Conservation (phyloP, 2,888 invertebrate species). For the Alloplasta piceator region DNA sequence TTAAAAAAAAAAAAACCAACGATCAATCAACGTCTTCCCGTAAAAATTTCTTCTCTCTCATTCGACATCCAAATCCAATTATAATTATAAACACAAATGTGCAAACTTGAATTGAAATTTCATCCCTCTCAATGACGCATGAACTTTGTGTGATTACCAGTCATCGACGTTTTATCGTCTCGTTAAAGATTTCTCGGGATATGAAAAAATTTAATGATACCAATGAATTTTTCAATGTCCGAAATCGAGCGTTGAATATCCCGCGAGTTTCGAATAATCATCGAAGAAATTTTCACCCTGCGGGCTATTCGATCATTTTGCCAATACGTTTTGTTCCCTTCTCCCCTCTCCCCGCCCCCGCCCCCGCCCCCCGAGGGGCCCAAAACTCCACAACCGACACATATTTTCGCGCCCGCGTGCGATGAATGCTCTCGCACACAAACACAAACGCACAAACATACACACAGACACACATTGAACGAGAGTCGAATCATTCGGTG, state of each 20-base stretch:
- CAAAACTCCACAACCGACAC: background rate
- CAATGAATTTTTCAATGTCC: no score
- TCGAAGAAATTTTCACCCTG: slow-evolving; percentile 53
- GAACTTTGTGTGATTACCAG: no score
- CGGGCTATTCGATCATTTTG: slow-evolving; percentile 52
- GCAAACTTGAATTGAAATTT: no score
- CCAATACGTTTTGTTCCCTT: slow-evolving; percentile 8
- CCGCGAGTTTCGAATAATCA: slow-evolving; percentile 37
- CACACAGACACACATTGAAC: slow-evolving; percentile 27
- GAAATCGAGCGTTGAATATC: slow-evolving; percentile 9
- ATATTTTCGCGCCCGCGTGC: slow-evolving; percentile 9
- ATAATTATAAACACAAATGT: no score
- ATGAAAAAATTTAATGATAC: no score
- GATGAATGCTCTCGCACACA: slow-evolving; percentile 40
- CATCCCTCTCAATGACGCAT: no score
- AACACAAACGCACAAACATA: slow-evolving; percentile 52
- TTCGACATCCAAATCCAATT: no score
- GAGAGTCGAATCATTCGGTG: slow-evolving; percentile 62
- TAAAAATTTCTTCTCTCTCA: no score
- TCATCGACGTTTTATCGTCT: no score
- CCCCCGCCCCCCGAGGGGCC: background rate
- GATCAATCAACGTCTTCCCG: no score
- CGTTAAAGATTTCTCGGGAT: no score
- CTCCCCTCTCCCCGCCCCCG: background rate
- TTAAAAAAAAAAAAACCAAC: no score